phyloP scores from a whole-genome alignment of 1,140 invertebrate genomes.

The Neelides sp. region DNA sequence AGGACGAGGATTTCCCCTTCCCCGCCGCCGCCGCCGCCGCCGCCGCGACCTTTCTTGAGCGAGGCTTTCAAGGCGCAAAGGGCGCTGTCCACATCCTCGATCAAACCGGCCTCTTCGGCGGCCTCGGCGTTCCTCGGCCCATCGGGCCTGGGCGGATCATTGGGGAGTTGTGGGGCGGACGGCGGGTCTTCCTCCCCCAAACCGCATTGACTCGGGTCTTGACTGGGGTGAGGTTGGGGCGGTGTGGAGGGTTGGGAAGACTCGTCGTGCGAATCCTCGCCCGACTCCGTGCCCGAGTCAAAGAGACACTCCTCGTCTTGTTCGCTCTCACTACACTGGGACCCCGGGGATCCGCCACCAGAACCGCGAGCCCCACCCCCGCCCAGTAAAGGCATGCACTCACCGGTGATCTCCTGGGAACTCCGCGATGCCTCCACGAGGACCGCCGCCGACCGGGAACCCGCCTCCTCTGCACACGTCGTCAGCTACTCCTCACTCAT shows the following conservation, averaged over 20 bases:
- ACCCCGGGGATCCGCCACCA: neutral
- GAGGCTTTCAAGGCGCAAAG: constrained; percentile 32
- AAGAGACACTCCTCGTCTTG: constrained; percentile 34
- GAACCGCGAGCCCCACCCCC: neutral
- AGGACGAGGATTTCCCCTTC: no score
- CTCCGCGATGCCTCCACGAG: no score
- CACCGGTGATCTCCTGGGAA: no score
- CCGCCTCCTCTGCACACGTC: no score
- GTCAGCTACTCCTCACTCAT: no score
- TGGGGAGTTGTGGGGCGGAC: neutral
- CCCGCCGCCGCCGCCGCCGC: no score
- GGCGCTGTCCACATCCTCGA: no score
- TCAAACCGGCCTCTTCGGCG: constrained; percentile 32
- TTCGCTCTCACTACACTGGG: constrained; percentile 11
- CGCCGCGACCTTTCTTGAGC: constrained; percentile 25
- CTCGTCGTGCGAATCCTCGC: constrained; percentile 41
- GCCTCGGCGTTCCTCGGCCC: neutral
- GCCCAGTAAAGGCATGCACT: no score
- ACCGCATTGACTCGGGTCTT: no score
- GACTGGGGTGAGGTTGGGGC: neutral
- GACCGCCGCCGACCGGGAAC: no score
- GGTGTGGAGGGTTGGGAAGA: constrained; percentile 1
- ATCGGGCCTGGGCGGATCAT: neutral
- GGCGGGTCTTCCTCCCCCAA: no score
- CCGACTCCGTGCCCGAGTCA: constrained; percentile 54